A percentile compares a stretch with the other conserved stretches of the same genome.
Conservation (phyloP, 2,888 invertebrate species). For the Cantharis nigra region DNA sequence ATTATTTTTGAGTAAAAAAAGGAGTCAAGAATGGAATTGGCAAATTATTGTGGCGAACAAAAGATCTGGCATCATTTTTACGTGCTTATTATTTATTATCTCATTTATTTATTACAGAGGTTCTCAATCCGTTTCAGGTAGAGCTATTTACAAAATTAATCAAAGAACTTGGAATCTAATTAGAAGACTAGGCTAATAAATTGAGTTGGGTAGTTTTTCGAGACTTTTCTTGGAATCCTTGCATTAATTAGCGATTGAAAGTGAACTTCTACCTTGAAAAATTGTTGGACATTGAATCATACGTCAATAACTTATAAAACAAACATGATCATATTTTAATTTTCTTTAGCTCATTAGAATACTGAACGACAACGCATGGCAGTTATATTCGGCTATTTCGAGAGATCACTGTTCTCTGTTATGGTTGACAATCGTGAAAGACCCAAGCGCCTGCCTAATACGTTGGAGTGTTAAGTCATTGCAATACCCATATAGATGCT, state of each 20-base stretch:
- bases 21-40: neutral
- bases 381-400: too few relatives aligned
- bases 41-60: neutral
- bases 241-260: neutral
- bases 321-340: neutral
- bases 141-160: neutral
- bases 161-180: neutral
- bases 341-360: neutral
- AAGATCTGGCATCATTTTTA: neutral
- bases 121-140: neutral
- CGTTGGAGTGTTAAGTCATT: too few relatives aligned
- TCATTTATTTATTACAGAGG: neutral
- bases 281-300: neutral
- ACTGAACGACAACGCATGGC: too few relatives aligned
- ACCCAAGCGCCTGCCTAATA: too few relatives aligned
- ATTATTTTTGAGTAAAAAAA: neutral
- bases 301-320: neutral
- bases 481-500: too few relatives aligned
- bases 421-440: too few relatives aligned
- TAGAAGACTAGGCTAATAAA: neutral
- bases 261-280: neutral
- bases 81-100: neutral
- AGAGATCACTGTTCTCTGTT: too few relatives aligned
- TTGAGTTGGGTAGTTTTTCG: neutral
- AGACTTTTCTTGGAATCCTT: neutral